phyloP scores from a whole-genome alignment of 2,797 vertebrate genomes.

The Semotilus atromaculatus region DNA sequence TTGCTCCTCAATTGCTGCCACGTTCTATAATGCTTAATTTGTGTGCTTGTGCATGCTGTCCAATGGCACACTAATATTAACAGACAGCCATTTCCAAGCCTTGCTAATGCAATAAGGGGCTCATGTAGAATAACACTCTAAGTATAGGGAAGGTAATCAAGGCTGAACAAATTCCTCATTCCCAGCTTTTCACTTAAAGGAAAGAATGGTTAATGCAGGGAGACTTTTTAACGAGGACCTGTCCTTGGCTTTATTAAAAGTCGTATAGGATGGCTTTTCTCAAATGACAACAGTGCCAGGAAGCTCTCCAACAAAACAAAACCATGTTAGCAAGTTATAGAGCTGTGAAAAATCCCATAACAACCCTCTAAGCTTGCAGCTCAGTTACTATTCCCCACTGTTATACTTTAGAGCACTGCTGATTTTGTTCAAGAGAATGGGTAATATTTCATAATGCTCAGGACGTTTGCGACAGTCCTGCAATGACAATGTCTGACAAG shows the following conservation, averaged over 20 bases:
- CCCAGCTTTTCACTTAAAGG: constrained; percentile 40
- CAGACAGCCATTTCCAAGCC: constrained; percentile 52
- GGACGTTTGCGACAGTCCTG: constrained; percentile 67
- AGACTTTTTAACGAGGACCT: constrained; percentile 28
- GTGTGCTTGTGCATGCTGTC: constrained; percentile 26
- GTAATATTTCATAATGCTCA: constrained; percentile 68
- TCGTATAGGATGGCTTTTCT: constrained; percentile 19
- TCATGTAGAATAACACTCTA: constrained; percentile 40
- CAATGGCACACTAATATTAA: constrained; percentile 47
- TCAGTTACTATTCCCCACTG: constrained; percentile 49
- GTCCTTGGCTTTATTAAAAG: constrained; percentile 18
- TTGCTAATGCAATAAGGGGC: constrained; percentile 54
- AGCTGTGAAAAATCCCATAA: constrained; percentile 50
- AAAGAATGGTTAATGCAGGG: constrained; percentile 36
- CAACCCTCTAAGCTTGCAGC: constrained; percentile 39
- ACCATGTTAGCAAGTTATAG: constrained; percentile 52
- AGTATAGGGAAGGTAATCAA: constrained; percentile 38
- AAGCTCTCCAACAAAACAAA: constrained; percentile 46
- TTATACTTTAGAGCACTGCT: constrained; percentile 36
- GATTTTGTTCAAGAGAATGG: too few relatives aligned
- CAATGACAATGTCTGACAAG: constrained; percentile 79
- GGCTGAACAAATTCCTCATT: constrained; percentile 44
- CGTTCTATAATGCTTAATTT: constrained; percentile 52
- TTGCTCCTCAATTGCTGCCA: constrained; percentile 57
- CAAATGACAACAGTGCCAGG: constrained; percentile 36